Evolutionary conservation across 35 echinoderm and acorn worm genomes (phyloP), one percentile per base, ranked within the genome.

Genomic region (Amphiura filiformis): DNA sequence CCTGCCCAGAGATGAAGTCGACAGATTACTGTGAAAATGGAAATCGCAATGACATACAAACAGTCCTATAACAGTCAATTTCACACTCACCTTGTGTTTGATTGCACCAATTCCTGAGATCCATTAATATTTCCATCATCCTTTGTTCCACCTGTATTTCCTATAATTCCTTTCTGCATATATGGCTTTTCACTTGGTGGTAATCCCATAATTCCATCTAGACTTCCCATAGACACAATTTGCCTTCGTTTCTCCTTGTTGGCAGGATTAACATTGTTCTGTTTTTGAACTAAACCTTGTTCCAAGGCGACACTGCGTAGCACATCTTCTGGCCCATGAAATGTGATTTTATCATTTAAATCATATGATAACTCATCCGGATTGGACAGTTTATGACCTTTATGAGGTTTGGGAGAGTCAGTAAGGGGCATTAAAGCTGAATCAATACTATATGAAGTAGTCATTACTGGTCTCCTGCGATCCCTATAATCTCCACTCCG

Each of bases 281-380:
- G 15, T n/a, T 23, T 70, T 15, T 70, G 9, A 26, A 52, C 20
- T 20, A 30, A 18, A 1, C 28, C 28, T 2, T 70, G 61, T 70
- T 70, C 61, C 61, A 30, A 32, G 5, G 35, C 35, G 52, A 70
- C 83, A 64, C 64, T 56, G 17, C 64, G 56, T 31, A 85, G 39
- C 22, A 85, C 49, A 85, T 85, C 83, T 17, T 22, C 83, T 17
- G 83, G 83, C 13, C 83, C 83, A 70, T 65, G 65, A 64, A 85
- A 34, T n/a, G 23, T 65, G 83, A 83, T 83, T 15, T 15, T 65
- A 13, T 85, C 83, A 5, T 32, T 15, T 22, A 34, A 35, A 23
- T 85, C 83, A 37, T 34, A 64, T 14, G 18, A 52, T 20, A 52
- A 47, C 4, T 47, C 17, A 47, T 26, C 61, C 2, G 22, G 56